Percentiles rank a stretch among this genome's conserved stretches.
phyloP scores from a whole-genome alignment of 2,797 vertebrate species.

The Melanotaenia pygmaea region DNA sequence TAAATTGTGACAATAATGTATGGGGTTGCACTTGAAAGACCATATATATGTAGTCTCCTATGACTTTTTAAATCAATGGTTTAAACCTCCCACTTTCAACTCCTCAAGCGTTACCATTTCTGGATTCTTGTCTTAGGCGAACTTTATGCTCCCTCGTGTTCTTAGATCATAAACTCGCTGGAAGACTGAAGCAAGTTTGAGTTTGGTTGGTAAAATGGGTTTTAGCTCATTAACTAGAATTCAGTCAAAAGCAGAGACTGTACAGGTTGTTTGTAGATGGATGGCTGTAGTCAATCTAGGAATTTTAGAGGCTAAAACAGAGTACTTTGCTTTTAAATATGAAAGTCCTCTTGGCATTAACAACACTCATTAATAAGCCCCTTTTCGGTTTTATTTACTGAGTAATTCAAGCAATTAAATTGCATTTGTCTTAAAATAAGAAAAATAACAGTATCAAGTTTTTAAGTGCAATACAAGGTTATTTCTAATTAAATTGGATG shows the following conservation, averaged over 20 bases:
- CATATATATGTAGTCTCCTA: slow-evolving; percentile 17
- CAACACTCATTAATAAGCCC: background rate
- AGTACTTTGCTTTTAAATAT: too few relatives aligned
- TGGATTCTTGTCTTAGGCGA: slow-evolving; percentile 19
- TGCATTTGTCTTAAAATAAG: background rate
- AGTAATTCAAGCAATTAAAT: background rate
- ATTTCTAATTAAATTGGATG: background rate
- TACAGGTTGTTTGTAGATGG: too few relatives aligned
- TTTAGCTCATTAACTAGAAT: background rate
- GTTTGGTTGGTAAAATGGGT: background rate
- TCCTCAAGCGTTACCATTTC: slow-evolving; percentile 18
- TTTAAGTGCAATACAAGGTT: too few relatives aligned
- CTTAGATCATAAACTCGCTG: background rate
- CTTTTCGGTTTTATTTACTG: background rate
- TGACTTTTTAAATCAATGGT: slow-evolving; percentile 23
- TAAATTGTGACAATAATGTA: slow-evolving; percentile 9
- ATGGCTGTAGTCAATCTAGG: too few relatives aligned
- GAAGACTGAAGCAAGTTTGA: background rate
- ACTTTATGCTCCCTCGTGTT: background rate
- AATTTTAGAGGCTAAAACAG: too few relatives aligned
- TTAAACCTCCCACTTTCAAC: slow-evolving; percentile 30
- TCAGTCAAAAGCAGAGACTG: too few relatives aligned
- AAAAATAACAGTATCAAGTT: too few relatives aligned
- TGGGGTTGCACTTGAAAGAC: slow-evolving; percentile 24
- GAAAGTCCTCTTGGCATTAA: too few relatives aligned